Percentiles rank a stretch among this genome's conserved stretches.
phyloP scores from a whole-genome alignment of 2,113 vertebrate species.

The Asarcornis scutulata region DNA sequence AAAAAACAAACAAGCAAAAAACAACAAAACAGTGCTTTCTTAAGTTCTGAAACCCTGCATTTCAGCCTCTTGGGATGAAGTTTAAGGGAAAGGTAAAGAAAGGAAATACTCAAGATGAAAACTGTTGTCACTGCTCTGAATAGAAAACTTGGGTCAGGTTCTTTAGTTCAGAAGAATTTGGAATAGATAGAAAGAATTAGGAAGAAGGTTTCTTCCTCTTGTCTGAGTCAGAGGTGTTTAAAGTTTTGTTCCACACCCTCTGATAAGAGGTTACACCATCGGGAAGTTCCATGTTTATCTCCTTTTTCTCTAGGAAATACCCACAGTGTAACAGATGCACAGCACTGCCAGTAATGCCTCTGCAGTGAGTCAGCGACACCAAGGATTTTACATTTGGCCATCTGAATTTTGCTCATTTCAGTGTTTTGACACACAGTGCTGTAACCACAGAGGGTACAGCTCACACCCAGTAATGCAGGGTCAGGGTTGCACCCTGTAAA shows the following conservation, averaged over 20 bases:
- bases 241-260: not conserved
- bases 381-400: not conserved
- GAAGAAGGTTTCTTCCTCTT: not conserved
- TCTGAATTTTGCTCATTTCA: not conserved
- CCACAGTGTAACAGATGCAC: not conserved
- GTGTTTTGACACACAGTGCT: fast-evolving
- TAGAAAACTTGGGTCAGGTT: not conserved
- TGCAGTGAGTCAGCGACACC: not conserved
- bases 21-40: not conserved
- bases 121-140: not conserved
- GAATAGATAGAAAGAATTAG: not conserved
- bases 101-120: not conserved
- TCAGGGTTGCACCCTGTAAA: not conserved
- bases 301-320: not conserved
- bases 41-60: not conserved
- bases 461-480: not conserved
- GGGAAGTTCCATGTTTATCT: not conserved
- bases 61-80: not conserved
- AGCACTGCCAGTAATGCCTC: not conserved
- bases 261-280: not conserved
- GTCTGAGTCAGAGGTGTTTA: not conserved
- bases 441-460: not conserved
- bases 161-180: not conserved
- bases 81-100: not conserved
- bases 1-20: not conserved